Evolutionary conservation across 2,113 vertebrate genomes (phyloP).

Genomic region (Poecile atricapillus): DNA sequence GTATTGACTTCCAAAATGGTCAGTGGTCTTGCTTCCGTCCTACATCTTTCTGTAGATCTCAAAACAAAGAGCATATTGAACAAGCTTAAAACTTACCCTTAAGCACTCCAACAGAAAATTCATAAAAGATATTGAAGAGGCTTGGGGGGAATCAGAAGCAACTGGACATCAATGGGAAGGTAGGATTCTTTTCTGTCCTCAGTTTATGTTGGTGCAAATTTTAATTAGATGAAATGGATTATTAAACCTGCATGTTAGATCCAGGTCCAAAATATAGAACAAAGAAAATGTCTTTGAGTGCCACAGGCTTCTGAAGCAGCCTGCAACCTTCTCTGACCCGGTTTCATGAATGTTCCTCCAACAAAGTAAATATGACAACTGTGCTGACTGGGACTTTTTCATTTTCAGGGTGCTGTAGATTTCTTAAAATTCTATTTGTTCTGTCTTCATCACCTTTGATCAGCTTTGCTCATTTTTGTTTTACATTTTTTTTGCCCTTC

Average conservation of each 20-base stretch:
- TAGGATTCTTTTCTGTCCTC: background rate
- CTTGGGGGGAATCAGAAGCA: background rate
- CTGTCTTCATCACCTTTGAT: background rate
- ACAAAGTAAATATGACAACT: background rate
- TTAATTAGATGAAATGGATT: background rate
- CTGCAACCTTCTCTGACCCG: background rate
- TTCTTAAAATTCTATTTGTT: slow-evolving; percentile 1
- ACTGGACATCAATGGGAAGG: background rate
- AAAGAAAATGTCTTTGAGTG: background rate
- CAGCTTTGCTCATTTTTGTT: background rate
- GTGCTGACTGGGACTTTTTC: background rate
- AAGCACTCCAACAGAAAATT: background rate
- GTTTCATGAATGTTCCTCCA: background rate
- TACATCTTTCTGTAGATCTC: background rate
- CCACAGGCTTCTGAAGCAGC: background rate
- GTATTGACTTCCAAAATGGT: background rate
- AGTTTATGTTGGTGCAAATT: background rate
- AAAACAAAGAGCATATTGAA: background rate
- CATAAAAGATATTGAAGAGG: background rate
- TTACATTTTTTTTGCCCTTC: background rate
- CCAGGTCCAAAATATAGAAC: background rate
- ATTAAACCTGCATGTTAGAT: background rate
- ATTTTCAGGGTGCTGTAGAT: background rate
- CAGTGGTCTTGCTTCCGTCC: background rate
- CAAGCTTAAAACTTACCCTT: background rate